Conservation (phyloP, 2,888 invertebrate species). For the Peribatodes rhomboidaria region DNA sequence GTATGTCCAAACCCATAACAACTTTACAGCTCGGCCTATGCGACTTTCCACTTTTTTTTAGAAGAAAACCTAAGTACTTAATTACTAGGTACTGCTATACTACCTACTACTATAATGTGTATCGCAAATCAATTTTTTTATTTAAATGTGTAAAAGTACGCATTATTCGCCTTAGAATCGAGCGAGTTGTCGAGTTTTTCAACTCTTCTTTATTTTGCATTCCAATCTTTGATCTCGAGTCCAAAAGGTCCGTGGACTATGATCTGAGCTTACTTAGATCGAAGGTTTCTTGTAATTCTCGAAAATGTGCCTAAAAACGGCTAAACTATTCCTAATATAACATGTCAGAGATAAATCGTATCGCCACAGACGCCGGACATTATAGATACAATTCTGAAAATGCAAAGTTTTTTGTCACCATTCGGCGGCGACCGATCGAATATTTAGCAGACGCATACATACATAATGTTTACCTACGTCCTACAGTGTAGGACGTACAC, state of each 20-base stretch:
- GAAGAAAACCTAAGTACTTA: too few species aligned
- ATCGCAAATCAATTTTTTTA: too few species aligned
- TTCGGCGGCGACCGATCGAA: conserved; percentile 50
- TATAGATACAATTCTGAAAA: conserved; percentile 70
- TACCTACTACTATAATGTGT: too few species aligned
- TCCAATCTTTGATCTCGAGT: neutral
- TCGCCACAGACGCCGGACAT: conserved; percentile 45
- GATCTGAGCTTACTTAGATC: neutral
- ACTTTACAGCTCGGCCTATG: too few species aligned
- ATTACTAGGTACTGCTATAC: too few species aligned
- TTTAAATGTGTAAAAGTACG: too few species aligned
- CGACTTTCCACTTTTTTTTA: too few species aligned
- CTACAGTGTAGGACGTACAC: conserved; percentile 26
- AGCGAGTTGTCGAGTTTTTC: too few species aligned
- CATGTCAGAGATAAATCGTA: conserved; percentile 26
- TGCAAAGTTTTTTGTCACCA: conserved; percentile 63
- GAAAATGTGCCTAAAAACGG: neutral
- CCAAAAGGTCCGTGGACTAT: neutral
- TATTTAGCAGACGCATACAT: conserved; percentile 44
- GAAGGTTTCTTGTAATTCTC: neutral
- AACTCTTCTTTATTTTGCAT: too few species aligned
- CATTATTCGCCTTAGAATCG: too few species aligned
- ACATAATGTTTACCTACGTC: conserved; percentile 25
- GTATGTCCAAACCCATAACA: too few species aligned
- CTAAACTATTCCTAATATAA: conserved; percentile 1